These are phyloP conservation scores for Andrena camellia DNA, from an alignment of 2,888 invertebrate species.

Conservation along the genomic window DNA sequence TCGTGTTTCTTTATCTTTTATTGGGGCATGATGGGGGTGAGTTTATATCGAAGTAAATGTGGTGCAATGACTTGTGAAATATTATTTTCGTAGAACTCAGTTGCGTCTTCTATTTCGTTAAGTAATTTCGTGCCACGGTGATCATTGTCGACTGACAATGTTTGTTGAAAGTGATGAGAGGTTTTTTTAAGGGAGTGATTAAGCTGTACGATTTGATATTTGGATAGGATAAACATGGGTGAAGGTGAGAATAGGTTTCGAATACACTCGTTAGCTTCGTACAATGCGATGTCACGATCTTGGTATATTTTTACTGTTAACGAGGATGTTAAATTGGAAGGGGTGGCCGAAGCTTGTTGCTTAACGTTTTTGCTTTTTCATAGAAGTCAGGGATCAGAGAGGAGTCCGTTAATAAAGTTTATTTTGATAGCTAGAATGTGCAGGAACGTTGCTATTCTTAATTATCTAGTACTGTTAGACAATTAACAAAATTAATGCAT, in stretches of 20 bases:
- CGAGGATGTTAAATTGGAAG: background rate
- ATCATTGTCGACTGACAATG: conserved; percentile 14
- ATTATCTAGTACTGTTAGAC: too few species aligned
- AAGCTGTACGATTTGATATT: conserved; percentile 5
- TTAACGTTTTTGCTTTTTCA: background rate
- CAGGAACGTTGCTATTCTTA: too few species aligned
- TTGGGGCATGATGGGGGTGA: too few species aligned
- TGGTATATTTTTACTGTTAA: conserved; percentile 20
- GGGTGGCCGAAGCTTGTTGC: conserved; percentile 3
- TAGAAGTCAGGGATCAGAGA: too few species aligned
- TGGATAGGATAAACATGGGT: conserved; percentile 28
- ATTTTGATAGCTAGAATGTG: too few species aligned
- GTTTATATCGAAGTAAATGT: too few species aligned
- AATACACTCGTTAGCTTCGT: conserved; percentile 25
- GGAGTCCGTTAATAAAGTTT: too few species aligned
- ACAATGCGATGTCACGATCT: conserved; percentile 10
- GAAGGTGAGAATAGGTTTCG: conserved; percentile 1
- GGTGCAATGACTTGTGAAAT: too few species aligned
- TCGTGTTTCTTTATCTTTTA: too few species aligned
- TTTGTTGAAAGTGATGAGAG: conserved; percentile 1
- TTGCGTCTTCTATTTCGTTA: background rate
- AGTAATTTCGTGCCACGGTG: background rate
- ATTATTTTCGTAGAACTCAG: background rate
- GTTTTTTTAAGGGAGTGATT: conserved; percentile 18
- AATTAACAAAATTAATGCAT: too few species aligned